Conservation (phyloP, 1,140 invertebrate genomes). For the Rhagoletis pomonella region DNA sequence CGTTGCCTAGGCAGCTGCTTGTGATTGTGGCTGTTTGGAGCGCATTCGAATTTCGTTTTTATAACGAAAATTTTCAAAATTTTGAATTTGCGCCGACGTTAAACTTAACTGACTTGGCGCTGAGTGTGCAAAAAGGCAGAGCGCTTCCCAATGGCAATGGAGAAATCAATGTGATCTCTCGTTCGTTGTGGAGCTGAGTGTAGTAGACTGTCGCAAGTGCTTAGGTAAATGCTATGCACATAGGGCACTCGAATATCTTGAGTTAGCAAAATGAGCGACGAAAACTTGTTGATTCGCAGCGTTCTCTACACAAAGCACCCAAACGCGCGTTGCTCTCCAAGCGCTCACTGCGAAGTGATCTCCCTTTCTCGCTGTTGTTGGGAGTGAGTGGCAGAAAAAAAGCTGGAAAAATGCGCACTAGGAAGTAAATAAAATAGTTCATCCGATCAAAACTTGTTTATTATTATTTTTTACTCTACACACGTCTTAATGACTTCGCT, state of each 20-base stretch:
- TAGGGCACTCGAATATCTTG: neutral
- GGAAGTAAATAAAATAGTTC: slow-evolving; percentile 31
- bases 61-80: slow-evolving; percentile 45
- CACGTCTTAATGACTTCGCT: neutral
- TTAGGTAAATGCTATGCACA: neutral
- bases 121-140: slow-evolving; percentile 20
- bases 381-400: neutral
- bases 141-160: neutral
- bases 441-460: neutral
- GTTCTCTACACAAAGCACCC: no score
- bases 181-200: neutral
- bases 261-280: neutral
- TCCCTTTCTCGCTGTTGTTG: neutral
- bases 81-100: slow-evolving; percentile 28
- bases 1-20: neutral
- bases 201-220: neutral
- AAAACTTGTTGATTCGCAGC: no score
- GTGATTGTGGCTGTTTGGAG: neutral
- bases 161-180: slow-evolving; percentile 4
- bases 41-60: slow-evolving; percentile 19
- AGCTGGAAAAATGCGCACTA: neutral
- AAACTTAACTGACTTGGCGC: slow-evolving; percentile 12
- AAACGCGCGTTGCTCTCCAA: neutral
- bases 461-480: neutral
- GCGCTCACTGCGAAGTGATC: neutral